These are phyloP conservation scores for Cephus pulcher DNA, from an alignment of 2,888 invertebrate genomes.

Conservation along the genomic window DNA sequence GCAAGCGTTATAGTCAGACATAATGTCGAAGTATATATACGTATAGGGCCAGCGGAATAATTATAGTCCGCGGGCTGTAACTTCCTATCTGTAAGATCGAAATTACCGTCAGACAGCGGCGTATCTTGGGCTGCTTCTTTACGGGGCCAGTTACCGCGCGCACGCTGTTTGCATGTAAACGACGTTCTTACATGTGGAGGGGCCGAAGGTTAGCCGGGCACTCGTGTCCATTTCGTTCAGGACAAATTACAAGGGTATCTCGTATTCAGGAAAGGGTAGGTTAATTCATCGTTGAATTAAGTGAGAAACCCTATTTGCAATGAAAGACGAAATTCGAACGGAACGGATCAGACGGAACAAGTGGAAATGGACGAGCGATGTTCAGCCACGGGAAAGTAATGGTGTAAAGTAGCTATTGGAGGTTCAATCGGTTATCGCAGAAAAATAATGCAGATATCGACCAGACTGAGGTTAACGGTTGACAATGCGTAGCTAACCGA, in stretches of 20 bases:
- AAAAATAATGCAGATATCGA: background rate
- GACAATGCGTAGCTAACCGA: background rate
- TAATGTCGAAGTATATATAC: conserved; percentile 10
- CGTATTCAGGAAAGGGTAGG: conserved; percentile 20
- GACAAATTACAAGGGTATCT: conserved; percentile 35
- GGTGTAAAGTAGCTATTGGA: background rate
- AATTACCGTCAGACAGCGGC: conserved; percentile 46
- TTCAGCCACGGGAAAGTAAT: background rate
- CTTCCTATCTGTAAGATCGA: conserved; percentile 51
- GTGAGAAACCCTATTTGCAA: background rate
- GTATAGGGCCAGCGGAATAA: conserved; percentile 33
- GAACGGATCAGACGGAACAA: background rate
- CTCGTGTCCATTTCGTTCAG: conserved; percentile 37
- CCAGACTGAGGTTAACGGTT: background rate
- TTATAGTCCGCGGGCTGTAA: conserved; percentile 45
- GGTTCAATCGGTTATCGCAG: background rate
- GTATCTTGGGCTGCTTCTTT: conserved; percentile 52
- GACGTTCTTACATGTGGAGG: conserved; percentile 45
- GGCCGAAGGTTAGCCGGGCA: conserved; percentile 38
- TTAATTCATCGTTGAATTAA: conserved; percentile 23
- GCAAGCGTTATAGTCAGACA: conserved; percentile 8
- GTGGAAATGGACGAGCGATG: background rate
- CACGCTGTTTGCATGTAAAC: conserved; percentile 53
- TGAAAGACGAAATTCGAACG: background rate
- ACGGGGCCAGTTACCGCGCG: conserved; percentile 44